Evolutionary conservation across 2,888 invertebrate genomes (phyloP), one percentile per base, ranked within the genome.

Genomic region (Sarcophaga subvicina): DNA sequence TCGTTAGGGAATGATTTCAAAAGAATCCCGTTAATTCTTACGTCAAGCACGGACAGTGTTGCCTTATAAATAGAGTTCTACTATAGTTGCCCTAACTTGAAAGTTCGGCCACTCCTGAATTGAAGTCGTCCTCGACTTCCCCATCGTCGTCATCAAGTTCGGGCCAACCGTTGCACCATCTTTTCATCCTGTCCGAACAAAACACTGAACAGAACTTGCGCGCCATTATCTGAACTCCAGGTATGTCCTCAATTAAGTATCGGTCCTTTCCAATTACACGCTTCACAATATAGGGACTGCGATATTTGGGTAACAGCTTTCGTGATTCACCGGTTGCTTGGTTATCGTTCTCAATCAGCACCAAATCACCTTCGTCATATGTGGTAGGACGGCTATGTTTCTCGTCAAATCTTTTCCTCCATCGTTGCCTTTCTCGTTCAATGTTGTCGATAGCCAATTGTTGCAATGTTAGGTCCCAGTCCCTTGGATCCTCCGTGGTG

Each of bases 271-370:
- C 80, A 12, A 88, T 59, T 45, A 78, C 84, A 22, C 80, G 70
- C 3, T 77, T 14, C 11, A 86, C 66, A 4, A 49, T 49, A 49
- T 49, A 49, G 49, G 49, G 49, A 49, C 49, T 11, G 8, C 49
- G 6, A 49, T 49, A 87, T 25, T 84, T 85, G 1, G 81, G 83
- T 25, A 87, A 69, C 12, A 89, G 72, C 63, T 87, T 88, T 12
- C 85, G 89, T 17, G 86, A 88, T 14, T 87, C 85, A 3, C 87
- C 88, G 12, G 85, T 88, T n/a, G 85, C 54, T 2, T 70, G 70
- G 12, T 85, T 60, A 75, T 86, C 87, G 54, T 85, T 87, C 73
- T 67, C 69, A 25, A 84, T 64, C 3, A 84, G 69, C 3, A 87
- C 63, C 12, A 87, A 54, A 37, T 87, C 87, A 37, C 75, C 49